Evolutionary conservation across 2,797 vertebrate species (phyloP), one percentile per base, ranked within the genome.

Genomic region (Micromesistius poutassou): DNA sequence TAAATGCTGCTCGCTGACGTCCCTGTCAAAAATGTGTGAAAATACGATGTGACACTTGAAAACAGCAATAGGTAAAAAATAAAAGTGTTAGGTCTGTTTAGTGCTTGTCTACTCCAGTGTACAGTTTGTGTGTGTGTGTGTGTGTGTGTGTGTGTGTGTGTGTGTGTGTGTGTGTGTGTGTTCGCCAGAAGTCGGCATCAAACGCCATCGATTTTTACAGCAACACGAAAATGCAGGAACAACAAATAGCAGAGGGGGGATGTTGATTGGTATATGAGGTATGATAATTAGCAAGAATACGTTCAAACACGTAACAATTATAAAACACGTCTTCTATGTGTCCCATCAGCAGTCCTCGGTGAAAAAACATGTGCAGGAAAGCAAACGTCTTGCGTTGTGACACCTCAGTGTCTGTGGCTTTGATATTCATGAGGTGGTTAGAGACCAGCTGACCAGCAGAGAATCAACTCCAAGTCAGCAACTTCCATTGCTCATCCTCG

Each of bases 341-440:
- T 46, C 42, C 16, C 42, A 46, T 14, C 42, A 46, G 13, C 40
- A 42, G 42, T 46, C 42, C 13, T 46, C 42, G 33, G 33, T 1
- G 13, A 19, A 19, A 46, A 19, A 46, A 14, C 12, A 46, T 46
- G 42, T 19, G 42, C 42, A 38, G 36, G 9, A 38, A 38, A 10
- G 7, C 36, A 38, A 38, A 38, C 36, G 84, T 38, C 73, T 13
- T 80, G 78, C 77, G 31, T 76, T 74, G 33, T 74, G 74, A 79
- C 76, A 88, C 4, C 30, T 84, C 78, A 40, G 25, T 71, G 75
- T 74, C 33, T 77, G 75, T 76, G 74, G 80, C 83, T 87, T 85
- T 86, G 83, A 84, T 90, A 87, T 89, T 89, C 87, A 89, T 80
- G 73, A 81, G 81, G 77, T 33, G 80, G 80, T 83, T 4, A 14